Conservation (phyloP, 2,797 vertebrate species). For the Hyperoplus lanceolatus region DNA sequence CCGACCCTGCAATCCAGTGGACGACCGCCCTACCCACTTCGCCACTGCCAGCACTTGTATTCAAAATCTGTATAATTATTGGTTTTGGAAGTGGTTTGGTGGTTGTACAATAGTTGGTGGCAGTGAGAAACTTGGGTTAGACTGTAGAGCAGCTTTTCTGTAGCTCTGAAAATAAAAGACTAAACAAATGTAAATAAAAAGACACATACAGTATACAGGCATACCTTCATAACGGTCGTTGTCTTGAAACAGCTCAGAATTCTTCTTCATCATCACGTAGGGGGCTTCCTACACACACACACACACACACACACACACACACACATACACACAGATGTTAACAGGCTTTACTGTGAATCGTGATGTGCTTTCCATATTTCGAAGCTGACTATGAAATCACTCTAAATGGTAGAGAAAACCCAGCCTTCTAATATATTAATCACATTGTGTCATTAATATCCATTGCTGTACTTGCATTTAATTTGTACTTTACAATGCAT, state of each 20-base stretch:
- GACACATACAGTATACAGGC: constrained; percentile 25
- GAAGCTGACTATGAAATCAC: no score
- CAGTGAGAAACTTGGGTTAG: background rate
- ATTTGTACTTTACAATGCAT: no score
- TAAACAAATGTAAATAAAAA: constrained; percentile 12
- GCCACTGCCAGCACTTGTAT: background rate
- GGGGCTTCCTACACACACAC: constrained; percentile 90
- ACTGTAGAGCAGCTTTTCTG: background rate
- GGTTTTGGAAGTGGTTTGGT: background rate
- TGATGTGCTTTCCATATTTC: no score
- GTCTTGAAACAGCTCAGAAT: constrained; percentile 94
- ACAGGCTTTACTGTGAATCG: no score
- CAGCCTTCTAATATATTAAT: no score
- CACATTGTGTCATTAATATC: no score
- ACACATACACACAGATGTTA: background rate
- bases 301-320: background rate
- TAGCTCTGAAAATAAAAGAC: background rate
- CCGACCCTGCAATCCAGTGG: no score
- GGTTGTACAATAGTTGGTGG: background rate
- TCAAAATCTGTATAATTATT: background rate
- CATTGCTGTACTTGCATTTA: no score
- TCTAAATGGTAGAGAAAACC: no score
- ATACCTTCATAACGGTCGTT: constrained; percentile 94
- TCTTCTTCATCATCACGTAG: constrained; percentile 99
- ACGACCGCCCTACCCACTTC: no score